Evolutionary conservation across 2,888 invertebrate species (phyloP), one percentile per base, ranked within the genome.

Genomic region (Netelia fuscicornis): DNA sequence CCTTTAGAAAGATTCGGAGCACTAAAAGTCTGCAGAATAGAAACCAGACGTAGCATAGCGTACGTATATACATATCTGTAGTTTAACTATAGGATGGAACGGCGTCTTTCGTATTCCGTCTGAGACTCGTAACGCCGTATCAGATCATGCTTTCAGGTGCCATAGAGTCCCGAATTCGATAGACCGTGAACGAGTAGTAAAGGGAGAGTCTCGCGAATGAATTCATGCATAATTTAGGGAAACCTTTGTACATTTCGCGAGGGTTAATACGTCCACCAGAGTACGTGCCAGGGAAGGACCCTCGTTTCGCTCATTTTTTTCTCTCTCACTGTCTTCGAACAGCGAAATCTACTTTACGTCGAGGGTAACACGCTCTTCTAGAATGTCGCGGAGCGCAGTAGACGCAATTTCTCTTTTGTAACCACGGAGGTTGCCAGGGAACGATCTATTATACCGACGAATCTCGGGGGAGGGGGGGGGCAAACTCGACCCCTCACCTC

Each of bases 51-150:
- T 37, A 37, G 6, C 37, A 37, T 37, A 37, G 13, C 2, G 2
- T 48, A 48, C 3, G 13, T 48, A 48, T 48, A 48, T 48, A 48
- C 13, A 11, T 48, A 5, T 62, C 23, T 11, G 37, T 64, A 52
- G 48, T 13, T 48, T 48, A 10, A 2, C 48, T 10, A 48, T 48
- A 48, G 13, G 13, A 48, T 10, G 58, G 58, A 9, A 1, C 30
- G 48, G 23, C 64, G 54, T 76, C 52, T 71, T 56, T 71, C 62
- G 54, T 54, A 79, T 71, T 71, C 62, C 54, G 13, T 79, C 13
- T 79, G 71, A 62, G 20, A 10, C 11, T 62, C 48, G 23, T 30
- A 17, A 37, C 0, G 42, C 42, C 44, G 52, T 10, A 11, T 30
- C 64, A 64, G 17, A 64, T 17, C 17, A 60, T 58, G 30, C 65